Base-by-base conservation (phyloP, 2,797 vertebrate genomes). In the Ctenochaetus hawaiiensis region DNA sequence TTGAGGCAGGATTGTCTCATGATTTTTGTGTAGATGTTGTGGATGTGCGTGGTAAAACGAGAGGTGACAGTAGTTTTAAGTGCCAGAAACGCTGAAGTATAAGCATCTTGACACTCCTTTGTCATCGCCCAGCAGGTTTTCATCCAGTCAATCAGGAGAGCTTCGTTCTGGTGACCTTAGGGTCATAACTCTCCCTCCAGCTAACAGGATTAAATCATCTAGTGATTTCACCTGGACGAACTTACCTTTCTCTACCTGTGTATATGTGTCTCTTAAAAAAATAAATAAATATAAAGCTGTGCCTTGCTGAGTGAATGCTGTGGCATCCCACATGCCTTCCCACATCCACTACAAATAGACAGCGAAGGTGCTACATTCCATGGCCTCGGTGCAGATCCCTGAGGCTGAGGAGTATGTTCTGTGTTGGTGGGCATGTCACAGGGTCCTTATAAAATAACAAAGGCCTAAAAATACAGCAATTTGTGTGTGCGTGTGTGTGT, bases 301-400 rank as follows among this genome's bases (percentile, higher is more conserved):
- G 51, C 83, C 84, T 83, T 79, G 77, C 69, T 74, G 79, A 90
- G 89, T 70, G 59, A 89, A 86, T 75, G 72, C 86, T 80, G 85
- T 90, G 89, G 90, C 87, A 86, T 91, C 93, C 92, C 91, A 93
- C 93, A 93, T 91, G 84, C 91, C 93, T 93, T 94, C 93, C 93
- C 93, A 94, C 94, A 90, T 89, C 91, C 92, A 93, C 93, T 93
- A 93, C 93, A 95, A 94, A 95, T 92, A 94, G 91, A 92, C 90
- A 88, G 89, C 66, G 84, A 90, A 94, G 76, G 91, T 94, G 94
- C 89, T 92, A 94, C 92, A 95, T 95, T 95, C 93, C 91, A 8
- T 89, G 90, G 92, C 86, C 82, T 88, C 58, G 71, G 90, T 89
- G 85, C 83, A 87, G 82, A 90, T 93, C 91, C 91, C 90, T 41